Base-by-base conservation (phyloP, 2,888 invertebrate genomes). In the Hymenopus coronatus region DNA sequence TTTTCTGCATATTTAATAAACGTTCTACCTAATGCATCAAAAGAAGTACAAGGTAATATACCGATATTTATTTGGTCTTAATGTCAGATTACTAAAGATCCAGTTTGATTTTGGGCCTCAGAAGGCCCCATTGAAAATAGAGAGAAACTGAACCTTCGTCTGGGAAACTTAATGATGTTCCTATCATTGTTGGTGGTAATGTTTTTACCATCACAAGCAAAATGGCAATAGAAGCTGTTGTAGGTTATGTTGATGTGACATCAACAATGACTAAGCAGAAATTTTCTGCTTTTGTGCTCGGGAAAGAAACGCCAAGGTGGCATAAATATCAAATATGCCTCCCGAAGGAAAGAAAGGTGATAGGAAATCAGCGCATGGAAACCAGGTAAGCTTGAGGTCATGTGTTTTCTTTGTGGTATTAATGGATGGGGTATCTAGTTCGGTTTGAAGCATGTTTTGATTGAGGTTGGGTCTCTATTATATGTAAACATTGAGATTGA, bases 301-400 rank as follows among this genome's bases (percentile, higher is more conserved):
- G 33, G 40, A n/a, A n/a, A 30, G 12, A 12, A 82, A 82, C 33
- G 82, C 12, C 86, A 70, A 82, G 87, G 7, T 15, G 30, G 82
- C 27, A 33, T 82, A 30, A 87, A 28, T 83, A 40, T 84, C 25
- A 40, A 88, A n/a, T 82, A 90, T 90, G 90, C 88, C 90, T 84
- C 84, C 89, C 27, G 90, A 90, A 46, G 86, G 88, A 81, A 89
- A 88, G 88, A 90, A 88, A 87, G 87, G 90, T 30, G 90, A 90
- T 14, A 87, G 89, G 70, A 90, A 89, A 85, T 30, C 83, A 40
- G 82, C 82, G 15, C 86, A 84, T 28, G 87, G 83, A 28, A 88
- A 87, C 85, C 88, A 89, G 89, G 89, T 86, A 30, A 86, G 86
- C 2, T 88, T 30, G 46, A 84, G 20, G 15, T 54, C 2, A 84